Conservation (phyloP, 2,113 vertebrate species). For the Pteruthius melanotis region DNA sequence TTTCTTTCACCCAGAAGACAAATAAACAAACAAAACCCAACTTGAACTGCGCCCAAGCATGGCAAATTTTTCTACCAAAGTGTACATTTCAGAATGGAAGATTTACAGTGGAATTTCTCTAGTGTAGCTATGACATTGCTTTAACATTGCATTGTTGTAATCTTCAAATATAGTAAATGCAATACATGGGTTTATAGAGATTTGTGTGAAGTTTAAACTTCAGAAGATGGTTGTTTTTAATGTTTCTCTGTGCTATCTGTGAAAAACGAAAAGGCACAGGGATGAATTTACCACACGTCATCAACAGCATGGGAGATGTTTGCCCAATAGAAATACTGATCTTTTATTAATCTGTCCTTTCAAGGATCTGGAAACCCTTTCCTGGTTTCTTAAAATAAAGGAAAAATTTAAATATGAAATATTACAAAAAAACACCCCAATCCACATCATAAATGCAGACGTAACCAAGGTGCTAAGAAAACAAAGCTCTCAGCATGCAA, state of each 20-base stretch:
- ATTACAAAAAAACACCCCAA: neutral
- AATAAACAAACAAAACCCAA: slow-evolving; percentile 27
- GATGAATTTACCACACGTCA: neutral
- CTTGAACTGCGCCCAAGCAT: neutral
- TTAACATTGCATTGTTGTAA: slow-evolving; percentile 34
- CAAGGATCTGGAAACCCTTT: neutral
- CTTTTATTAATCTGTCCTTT: neutral
- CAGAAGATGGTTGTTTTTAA: neutral
- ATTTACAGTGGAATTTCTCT: neutral
- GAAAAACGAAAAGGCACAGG: neutral
- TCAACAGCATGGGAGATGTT: neutral
- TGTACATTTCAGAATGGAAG: neutral
- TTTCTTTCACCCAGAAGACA: slow-evolving; percentile 15
- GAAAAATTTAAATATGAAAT: neutral
- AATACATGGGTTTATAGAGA: slow-evolving; percentile 10
- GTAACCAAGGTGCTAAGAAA: neutral
- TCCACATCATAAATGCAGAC: neutral
- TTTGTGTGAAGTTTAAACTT: slow-evolving; percentile 30
- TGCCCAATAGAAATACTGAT: neutral
- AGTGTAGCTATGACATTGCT: slow-evolving; percentile 18
- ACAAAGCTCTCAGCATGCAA: neutral
- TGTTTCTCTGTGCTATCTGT: neutral
- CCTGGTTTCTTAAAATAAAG: neutral
- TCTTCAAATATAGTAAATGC: neutral
- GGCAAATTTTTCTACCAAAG: neutral